These are phyloP conservation scores for Sceloporus tristichus DNA, from an alignment of 2,113 vertebrate genomes.

Conservation along the genomic window DNA sequence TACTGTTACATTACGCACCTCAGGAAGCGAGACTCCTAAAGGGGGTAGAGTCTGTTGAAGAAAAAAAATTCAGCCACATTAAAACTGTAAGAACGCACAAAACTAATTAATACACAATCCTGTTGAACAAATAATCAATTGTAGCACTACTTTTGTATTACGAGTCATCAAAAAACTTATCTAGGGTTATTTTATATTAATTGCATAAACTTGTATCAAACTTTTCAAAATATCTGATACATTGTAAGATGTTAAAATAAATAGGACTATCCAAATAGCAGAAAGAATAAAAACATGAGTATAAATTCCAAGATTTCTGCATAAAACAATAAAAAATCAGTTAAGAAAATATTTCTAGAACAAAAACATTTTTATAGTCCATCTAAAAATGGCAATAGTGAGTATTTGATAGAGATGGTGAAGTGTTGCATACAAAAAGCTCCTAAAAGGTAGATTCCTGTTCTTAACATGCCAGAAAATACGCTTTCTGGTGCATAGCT, in stretches of 20 bases:
- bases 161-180: constrained; percentile 21
- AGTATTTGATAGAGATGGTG: not conserved
- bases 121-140: not conserved
- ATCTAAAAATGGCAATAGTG: not conserved
- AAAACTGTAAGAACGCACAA: constrained; percentile 41
- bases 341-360: not conserved
- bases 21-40: constrained; percentile 78
- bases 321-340: not conserved
- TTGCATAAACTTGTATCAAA: not conserved
- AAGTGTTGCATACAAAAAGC: not conserved
- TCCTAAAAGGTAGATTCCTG: not conserved
- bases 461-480: not conserved
- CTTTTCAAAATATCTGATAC: not conserved
- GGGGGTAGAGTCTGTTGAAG: constrained; percentile 80
- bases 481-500: not conserved
- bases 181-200: not conserved
- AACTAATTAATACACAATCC: constrained; percentile 24
- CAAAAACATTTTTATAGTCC: not conserved
- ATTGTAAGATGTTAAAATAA: not conserved
- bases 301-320: not conserved
- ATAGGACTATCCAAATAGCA: not conserved
- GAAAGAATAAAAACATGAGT: not conserved
- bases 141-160: not conserved
- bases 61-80: constrained; percentile 74
- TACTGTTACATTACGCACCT: constrained; percentile 73